Percentiles rank a stretch among this genome's conserved stretches.
phyloP scores from a whole-genome alignment of 2,797 vertebrate species.

The Iguana delicatissima region DNA sequence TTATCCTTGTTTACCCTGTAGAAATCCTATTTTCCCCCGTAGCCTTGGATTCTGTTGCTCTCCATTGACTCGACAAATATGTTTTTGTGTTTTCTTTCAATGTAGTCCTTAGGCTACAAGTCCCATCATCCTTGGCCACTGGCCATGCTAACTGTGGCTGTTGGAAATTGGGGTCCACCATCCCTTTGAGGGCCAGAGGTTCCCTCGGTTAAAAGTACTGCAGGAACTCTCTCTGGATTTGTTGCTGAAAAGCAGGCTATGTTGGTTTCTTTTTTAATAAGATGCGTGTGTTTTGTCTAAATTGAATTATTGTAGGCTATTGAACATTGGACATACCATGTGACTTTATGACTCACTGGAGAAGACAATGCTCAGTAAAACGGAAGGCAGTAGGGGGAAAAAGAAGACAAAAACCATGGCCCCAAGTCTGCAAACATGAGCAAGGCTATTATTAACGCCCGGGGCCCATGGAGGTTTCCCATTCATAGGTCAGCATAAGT shows the following conservation, averaged over 20 bases:
- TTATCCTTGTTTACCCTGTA: neutral
- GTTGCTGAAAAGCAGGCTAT: neutral
- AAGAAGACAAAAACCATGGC: too few species aligned
- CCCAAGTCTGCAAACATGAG: too few species aligned
- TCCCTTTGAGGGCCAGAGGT: neutral
- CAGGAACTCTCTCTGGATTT: neutral
- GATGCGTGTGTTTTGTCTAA: neutral
- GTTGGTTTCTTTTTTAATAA: neutral
- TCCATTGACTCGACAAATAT: neutral
- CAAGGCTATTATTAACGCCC: too few species aligned
- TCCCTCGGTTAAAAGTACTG: neutral
- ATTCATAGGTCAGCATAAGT: neutral
- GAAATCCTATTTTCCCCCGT: conserved; percentile 4
- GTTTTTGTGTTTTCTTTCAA: neutral
- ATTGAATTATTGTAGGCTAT: too few species aligned
- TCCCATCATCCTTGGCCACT: neutral
- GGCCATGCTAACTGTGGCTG: neutral
- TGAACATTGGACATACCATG: too few species aligned
- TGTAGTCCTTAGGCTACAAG: neutral
- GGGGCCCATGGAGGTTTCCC: too few species aligned
- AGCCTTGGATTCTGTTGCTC: neutral
- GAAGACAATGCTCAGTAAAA: too few species aligned
- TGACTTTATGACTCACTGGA: too few species aligned
- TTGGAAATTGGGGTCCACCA: neutral
- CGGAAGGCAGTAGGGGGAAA: too few species aligned